Evolutionary conservation across 2,888 invertebrate genomes (phyloP).

Genomic region (Apodemia mormo): DNA sequence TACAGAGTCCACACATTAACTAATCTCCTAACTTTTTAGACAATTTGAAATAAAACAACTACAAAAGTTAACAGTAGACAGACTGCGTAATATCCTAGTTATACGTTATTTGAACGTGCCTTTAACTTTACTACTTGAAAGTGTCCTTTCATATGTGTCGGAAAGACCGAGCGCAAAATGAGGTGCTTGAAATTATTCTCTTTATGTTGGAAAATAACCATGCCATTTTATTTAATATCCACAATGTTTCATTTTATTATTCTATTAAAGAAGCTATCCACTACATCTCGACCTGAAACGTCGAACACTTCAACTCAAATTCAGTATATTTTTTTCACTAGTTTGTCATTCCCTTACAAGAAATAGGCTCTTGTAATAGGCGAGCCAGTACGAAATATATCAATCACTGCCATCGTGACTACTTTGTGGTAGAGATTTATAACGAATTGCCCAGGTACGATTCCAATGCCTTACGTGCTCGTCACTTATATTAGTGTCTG

Average conservation of each 20-base stretch:
- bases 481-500: too few species aligned
- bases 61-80: slow-evolving; percentile 38
- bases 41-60: slow-evolving; percentile 32
- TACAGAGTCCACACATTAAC: not conserved
- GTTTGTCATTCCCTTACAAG: not conserved
- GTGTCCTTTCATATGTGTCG: slow-evolving; percentile 47
- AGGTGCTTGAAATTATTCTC: slow-evolving; percentile 40
- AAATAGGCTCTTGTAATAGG: too few species aligned
- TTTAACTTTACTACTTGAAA: slow-evolving; percentile 43
- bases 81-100: slow-evolving; percentile 38
- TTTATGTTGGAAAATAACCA: slow-evolving; percentile 24
- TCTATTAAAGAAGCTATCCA: not conserved
- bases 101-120: slow-evolving; percentile 41
- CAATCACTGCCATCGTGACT: not conserved
- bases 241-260: slow-evolving; percentile 20
- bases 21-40: slow-evolving; percentile 14
- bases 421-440: too few species aligned
- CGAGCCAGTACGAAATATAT: not conserved
- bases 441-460: too few species aligned
- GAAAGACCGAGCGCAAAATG: slow-evolving; percentile 41
- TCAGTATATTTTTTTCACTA: not conserved
- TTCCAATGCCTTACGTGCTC: too few species aligned
- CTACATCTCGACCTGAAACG: not conserved
- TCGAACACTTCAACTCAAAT: not conserved
- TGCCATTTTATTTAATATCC: slow-evolving; percentile 22